These are phyloP conservation scores for Basileuterus tristriatus DNA, from an alignment of 2,797 vertebrate genomes.

Conservation along the genomic window DNA sequence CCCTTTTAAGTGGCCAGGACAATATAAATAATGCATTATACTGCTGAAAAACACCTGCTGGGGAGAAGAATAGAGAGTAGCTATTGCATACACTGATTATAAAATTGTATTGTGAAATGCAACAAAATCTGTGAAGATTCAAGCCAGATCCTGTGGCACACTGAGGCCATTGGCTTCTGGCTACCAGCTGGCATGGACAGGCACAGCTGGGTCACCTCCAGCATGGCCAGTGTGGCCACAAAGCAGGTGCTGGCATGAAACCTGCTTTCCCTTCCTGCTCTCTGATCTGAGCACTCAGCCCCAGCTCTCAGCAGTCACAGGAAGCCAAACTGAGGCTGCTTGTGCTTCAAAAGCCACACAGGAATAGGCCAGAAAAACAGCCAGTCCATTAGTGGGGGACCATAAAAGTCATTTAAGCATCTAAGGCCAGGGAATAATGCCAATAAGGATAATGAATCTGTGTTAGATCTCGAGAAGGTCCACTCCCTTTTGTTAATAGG, in stretches of 20 bases:
- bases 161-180: not conserved
- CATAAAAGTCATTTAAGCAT: not conserved
- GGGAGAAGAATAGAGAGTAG: not conserved
- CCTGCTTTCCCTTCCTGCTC: not conserved
- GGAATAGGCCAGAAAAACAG: not conserved
- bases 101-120: not conserved
- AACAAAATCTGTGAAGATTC: not conserved
- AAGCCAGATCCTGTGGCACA: not conserved
- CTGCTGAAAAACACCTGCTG: slow-evolving; percentile 25
- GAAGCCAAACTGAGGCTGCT: not conserved
- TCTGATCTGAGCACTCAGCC: not conserved
- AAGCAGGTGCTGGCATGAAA: not conserved
- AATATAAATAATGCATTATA: slow-evolving; percentile 41
- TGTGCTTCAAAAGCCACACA: not conserved
- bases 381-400: not conserved
- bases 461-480: not conserved
- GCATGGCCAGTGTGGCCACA: fast-evolving
- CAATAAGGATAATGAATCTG: not conserved
- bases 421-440: not conserved
- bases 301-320: not conserved
- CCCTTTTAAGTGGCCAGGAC: slow-evolving; percentile 3
- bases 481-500: not conserved
- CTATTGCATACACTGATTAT: not conserved
- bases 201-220: not conserved
- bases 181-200: not conserved